Evolutionary conservation across 2,113 vertebrate genomes (phyloP).

Genomic region (Camelus dromedarius): DNA sequence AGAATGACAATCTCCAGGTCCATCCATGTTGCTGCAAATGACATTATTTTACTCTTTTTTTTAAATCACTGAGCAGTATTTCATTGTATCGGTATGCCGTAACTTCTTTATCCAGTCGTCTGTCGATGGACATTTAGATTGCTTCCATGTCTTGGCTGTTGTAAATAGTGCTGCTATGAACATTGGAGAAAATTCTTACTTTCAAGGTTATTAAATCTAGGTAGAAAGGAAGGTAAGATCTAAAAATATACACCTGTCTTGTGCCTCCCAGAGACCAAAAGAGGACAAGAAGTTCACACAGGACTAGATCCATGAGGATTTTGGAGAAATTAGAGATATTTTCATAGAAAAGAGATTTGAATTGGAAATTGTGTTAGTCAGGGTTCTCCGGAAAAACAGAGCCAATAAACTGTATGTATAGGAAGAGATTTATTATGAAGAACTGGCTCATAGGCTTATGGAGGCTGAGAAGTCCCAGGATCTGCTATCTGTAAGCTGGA

Average conservation of each 20-base stretch:
- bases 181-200: background rate
- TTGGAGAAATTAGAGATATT: conserved; percentile 20
- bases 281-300: background rate
- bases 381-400: background rate
- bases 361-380: background rate
- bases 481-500: background rate
- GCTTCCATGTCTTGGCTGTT: no score
- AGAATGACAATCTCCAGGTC: no score
- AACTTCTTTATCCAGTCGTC: no score
- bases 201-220: background rate
- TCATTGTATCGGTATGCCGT: no score
- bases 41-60: no score
- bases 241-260: background rate
- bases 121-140: no score
- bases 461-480: background rate
- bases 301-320: background rate
- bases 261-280: background rate
- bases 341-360: conserved; percentile 1
- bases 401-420: background rate
- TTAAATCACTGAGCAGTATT: no score
- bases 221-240: background rate
- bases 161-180: no score
- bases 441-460: background rate
- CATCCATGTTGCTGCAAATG: no score
- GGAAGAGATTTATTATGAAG: background rate